Percentiles rank a stretch among this genome's conserved stretches.
Evolutionary conservation across 2,797 vertebrate genomes (phyloP).

Genomic region (Orestias chungarensis): DNA sequence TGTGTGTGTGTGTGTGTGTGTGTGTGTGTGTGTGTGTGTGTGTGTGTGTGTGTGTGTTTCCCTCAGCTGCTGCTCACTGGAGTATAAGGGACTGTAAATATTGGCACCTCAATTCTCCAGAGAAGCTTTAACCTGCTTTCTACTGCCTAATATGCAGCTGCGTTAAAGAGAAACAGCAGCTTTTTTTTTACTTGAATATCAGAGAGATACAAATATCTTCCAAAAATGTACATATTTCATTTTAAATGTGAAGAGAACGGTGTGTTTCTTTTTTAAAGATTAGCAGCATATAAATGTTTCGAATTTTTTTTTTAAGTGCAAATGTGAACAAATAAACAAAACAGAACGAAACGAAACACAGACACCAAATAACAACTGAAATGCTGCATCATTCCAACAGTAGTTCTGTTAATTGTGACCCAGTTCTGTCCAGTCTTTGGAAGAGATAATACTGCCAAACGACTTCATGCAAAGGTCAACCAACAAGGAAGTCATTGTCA

Average conservation of each 20-base stretch:
- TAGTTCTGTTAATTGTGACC: slow-evolving; percentile 52
- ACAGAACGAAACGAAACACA: not conserved
- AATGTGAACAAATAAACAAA: not conserved
- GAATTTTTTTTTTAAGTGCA: not conserved
- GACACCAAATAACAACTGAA: slow-evolving; percentile 27
- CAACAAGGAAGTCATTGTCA: slow-evolving; percentile 53
- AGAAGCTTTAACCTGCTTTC: not conserved
- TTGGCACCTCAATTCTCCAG: not conserved
- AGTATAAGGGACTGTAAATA: slow-evolving; percentile 26
- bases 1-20: no score
- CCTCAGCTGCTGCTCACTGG: slow-evolving; percentile 8
- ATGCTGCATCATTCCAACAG: slow-evolving; percentile 26
- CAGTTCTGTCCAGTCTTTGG: slow-evolving; percentile 31
- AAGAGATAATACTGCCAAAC: slow-evolving; percentile 32
- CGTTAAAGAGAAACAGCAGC: not conserved
- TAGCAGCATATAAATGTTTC: not conserved
- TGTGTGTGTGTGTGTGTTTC: no score
- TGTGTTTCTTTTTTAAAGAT: not conserved
- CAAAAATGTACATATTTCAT: no score
- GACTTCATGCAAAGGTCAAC: slow-evolving; percentile 52
- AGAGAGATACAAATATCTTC: not conserved
- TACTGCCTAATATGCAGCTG: not conserved
- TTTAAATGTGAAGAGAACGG: not conserved
- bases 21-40: no score
- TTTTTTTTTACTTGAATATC: not conserved